Percentiles rank a stretch among this genome's conserved stretches.
These are phyloP conservation scores for Dicrurus megarhynchus DNA, from an alignment of 2,113 vertebrate genomes.

Conservation along the genomic window DNA sequence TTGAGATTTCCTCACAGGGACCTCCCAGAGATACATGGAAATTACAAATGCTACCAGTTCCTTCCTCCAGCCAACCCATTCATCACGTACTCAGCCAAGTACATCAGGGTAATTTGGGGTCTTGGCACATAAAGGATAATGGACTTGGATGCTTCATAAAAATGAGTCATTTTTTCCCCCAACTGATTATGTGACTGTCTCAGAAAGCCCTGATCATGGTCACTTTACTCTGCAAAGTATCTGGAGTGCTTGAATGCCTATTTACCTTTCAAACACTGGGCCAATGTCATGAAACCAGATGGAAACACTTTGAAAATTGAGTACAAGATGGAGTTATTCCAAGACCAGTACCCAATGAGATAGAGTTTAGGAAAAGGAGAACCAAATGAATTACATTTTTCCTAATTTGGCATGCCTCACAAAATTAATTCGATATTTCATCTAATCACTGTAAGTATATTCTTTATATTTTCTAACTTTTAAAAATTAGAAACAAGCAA, in stretches of 20 bases:
- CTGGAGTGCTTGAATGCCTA: not conserved
- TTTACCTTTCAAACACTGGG: slow-evolving; percentile 15
- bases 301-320: slow-evolving; percentile 19
- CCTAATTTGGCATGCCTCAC: not conserved
- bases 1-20: not conserved
- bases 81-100: slow-evolving; percentile 19
- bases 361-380: not conserved
- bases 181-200: not conserved
- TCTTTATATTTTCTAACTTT: not conserved
- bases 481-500: not conserved
- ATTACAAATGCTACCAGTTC: not conserved
- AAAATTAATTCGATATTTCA: not conserved
- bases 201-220: not conserved
- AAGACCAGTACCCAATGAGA: not conserved
- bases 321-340: not conserved
- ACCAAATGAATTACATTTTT: not conserved
- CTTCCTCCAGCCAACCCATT: slow-evolving; percentile 2
- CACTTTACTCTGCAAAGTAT: not conserved
- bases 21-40: not conserved
- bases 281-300: not conserved
- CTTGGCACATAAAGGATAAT: slow-evolving; percentile 14
- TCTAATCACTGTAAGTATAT: not conserved
- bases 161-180: slow-evolving; percentile 20
- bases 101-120: slow-evolving; percentile 27
- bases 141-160: not conserved